phyloP scores from a whole-genome alignment of 1,140 invertebrate species.

The Daktulosphaira vitifoliae region DNA sequence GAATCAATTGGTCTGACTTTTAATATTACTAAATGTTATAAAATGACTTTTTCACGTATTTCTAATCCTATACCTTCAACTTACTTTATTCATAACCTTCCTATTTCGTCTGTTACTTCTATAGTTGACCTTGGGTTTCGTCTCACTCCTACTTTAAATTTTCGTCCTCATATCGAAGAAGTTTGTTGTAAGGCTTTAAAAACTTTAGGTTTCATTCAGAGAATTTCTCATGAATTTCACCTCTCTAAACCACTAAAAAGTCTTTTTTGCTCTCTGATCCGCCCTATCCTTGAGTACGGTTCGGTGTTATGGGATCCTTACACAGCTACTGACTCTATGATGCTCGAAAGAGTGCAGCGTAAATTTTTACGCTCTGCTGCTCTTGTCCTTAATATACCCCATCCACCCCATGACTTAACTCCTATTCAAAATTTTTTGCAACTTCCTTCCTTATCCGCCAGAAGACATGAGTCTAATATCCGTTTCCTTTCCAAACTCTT shows the following conservation, averaged over 20 bases:
- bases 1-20: not conserved
- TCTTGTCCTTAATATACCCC: not conserved
- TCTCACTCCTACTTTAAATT: not conserved
- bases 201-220: not conserved
- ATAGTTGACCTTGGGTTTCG: no score
- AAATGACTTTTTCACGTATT: not conserved
- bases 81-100: no score
- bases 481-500: not conserved
- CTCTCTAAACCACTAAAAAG: not conserved
- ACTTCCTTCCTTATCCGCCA: not conserved
- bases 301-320: not conserved
- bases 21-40: not conserved
- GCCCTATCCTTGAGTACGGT: not conserved
- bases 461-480: not conserved
- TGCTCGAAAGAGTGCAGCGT: not conserved
- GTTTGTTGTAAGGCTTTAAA: not conserved
- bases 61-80: not conserved
- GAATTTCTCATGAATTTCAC: not conserved
- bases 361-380: not conserved
- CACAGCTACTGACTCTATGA: not conserved
- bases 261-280: not conserved
- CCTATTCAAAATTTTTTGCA: not conserved
- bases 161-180: not conserved
- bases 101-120: no score
- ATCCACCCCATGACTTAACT: not conserved